phyloP scores from a whole-genome alignment of 2,113 vertebrate genomes.

The Otus sunia region DNA sequence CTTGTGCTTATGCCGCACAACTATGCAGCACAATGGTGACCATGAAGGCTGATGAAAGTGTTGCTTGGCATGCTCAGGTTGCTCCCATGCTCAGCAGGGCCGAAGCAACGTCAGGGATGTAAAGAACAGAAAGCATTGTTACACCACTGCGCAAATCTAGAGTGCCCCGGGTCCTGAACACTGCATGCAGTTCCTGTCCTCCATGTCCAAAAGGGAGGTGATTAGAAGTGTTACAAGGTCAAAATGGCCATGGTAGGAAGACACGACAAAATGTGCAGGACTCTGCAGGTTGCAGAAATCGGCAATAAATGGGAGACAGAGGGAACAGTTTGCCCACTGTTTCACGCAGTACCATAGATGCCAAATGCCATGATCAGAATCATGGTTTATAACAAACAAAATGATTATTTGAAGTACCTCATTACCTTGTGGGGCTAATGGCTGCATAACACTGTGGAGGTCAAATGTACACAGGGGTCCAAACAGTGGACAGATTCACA shows the following conservation, averaged over 20 bases:
- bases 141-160: neutral
- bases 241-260: neutral
- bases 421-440: neutral
- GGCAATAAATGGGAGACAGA: neutral
- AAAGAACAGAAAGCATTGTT: neutral
- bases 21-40: neutral
- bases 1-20: neutral
- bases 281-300: neutral
- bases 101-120: neutral
- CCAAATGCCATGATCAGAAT: neutral
- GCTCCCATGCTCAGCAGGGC: neutral
- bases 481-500: fast-evolving
- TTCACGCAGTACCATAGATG: neutral
- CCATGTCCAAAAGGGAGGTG: fast-evolving
- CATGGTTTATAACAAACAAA: neutral
- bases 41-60: neutral
- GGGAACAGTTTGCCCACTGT: neutral
- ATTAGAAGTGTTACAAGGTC: neutral
- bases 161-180: neutral
- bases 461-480: neutral
- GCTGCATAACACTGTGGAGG: neutral
- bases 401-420: neutral
- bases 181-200: neutral
- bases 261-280: neutral
- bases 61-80: neutral